Percentiles rank a stretch among this genome's conserved stretches.
phyloP scores from a whole-genome alignment of 2,113 vertebrate species.

The Megalops atlanticus region DNA sequence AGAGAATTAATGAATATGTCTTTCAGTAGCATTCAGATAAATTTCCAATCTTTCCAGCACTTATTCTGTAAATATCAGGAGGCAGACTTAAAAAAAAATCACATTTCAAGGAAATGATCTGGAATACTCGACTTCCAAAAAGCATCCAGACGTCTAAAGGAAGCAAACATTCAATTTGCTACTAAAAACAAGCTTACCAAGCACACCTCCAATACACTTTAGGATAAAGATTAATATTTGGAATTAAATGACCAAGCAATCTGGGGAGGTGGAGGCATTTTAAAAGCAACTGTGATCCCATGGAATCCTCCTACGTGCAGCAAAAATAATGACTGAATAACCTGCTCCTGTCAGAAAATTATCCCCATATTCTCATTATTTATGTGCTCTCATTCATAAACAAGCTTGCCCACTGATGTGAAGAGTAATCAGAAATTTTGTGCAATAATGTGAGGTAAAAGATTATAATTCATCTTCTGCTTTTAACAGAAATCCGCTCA shows the following conservation, averaged over 20 bases:
- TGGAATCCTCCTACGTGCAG: background rate
- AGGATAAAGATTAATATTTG: background rate
- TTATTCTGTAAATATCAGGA: too few species aligned
- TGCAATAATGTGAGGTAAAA: slow-evolving; percentile 20
- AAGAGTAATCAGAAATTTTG: background rate
- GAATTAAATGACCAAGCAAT: background rate
- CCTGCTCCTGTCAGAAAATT: slow-evolving; percentile 13
- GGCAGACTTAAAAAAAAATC: too few species aligned
- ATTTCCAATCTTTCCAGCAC: too few species aligned
- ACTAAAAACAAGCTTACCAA: background rate
- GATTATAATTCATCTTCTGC: slow-evolving; percentile 43
- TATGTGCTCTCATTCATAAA: slow-evolving; percentile 13
- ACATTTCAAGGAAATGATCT: too few species aligned
- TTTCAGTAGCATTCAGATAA: too few species aligned
- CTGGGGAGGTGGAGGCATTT: background rate
- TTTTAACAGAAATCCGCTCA: slow-evolving; percentile 43
- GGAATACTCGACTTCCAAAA: too few species aligned
- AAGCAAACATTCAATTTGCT: background rate
- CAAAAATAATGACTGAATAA: background rate
- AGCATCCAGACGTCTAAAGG: too few species aligned
- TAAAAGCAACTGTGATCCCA: background rate
- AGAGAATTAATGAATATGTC: too few species aligned
- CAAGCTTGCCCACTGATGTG: slow-evolving; percentile 34
- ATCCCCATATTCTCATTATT: slow-evolving; percentile 27
- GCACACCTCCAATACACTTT: background rate